Percentiles rank a stretch among this genome's conserved stretches.
Conservation (phyloP, 2,797 vertebrate species). For the Myiotriccus ornatus region DNA sequence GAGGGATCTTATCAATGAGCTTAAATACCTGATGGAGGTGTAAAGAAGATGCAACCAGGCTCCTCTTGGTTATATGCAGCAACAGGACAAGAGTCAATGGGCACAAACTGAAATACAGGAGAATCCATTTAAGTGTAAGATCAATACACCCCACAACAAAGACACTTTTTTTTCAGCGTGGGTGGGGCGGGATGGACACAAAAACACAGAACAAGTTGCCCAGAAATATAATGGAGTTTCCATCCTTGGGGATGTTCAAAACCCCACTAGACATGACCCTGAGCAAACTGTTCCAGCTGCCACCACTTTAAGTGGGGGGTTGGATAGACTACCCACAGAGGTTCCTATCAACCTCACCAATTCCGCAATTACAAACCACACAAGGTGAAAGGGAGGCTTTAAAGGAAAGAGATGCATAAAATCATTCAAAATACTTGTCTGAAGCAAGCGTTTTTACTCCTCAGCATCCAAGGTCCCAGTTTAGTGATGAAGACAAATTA, state of each 20-base stretch:
- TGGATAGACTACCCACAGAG: background rate
- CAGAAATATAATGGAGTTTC: background rate
- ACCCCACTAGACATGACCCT: background rate
- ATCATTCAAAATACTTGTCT: background rate
- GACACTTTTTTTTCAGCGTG: background rate
- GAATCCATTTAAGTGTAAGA: background rate
- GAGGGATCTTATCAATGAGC: background rate
- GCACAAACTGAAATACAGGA: conserved; percentile 30
- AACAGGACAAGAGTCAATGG: background rate
- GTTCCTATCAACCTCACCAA: background rate
- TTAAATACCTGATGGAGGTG: conserved; percentile 15
- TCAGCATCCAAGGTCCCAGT: background rate
- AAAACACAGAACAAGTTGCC: background rate
- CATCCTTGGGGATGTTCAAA: background rate
- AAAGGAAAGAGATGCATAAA: background rate
- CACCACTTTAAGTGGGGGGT: background rate
- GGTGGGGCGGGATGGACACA: background rate
- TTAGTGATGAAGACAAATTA: background rate
- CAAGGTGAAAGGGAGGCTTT: background rate
- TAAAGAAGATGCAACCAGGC: background rate
- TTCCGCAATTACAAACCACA: background rate
- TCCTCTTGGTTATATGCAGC: background rate
- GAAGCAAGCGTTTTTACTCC: background rate
- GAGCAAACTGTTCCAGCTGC: background rate
- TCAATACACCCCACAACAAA: background rate